Evolutionary conservation across 2,113 vertebrate genomes (phyloP).

Genomic region (Nannobrachium achirus): DNA sequence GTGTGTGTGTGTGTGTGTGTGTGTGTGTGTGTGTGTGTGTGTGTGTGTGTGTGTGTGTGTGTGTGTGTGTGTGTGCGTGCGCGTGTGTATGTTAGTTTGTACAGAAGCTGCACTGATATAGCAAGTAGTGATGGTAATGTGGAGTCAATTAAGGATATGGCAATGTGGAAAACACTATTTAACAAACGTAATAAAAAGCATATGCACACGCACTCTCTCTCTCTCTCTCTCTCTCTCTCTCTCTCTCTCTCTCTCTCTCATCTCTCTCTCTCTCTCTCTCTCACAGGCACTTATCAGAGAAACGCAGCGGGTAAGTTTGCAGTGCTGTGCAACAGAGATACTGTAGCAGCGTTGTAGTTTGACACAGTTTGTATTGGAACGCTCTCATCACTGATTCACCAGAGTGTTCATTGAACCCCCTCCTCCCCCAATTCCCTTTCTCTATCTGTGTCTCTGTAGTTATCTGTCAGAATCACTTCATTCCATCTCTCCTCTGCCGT

Average conservation of each 20-base stretch:
- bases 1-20: not conserved
- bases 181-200: not conserved
- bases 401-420: too few relatives aligned
- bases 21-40: not conserved
- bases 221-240: not conserved
- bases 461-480: not conserved
- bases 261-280: too few relatives aligned
- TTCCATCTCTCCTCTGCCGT: slow-evolving; percentile 8
- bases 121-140: not conserved
- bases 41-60: not conserved
- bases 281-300: too few relatives aligned
- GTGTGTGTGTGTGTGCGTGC: not conserved
- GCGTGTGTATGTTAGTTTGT: not conserved
- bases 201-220: not conserved
- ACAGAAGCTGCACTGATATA: not conserved
- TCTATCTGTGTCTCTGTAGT: slow-evolving; percentile 2
- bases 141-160: not conserved
- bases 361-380: not conserved
- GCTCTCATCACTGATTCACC: not conserved
- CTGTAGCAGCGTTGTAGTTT: too few relatives aligned
- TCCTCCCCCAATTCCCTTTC: too few relatives aligned
- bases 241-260: not conserved
- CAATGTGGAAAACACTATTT: not conserved
- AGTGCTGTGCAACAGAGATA: too few relatives aligned
- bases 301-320: too few relatives aligned